These are phyloP conservation scores for Agrypnia vestita DNA, from an alignment of 1,140 invertebrate species.

Conservation along the genomic window DNA sequence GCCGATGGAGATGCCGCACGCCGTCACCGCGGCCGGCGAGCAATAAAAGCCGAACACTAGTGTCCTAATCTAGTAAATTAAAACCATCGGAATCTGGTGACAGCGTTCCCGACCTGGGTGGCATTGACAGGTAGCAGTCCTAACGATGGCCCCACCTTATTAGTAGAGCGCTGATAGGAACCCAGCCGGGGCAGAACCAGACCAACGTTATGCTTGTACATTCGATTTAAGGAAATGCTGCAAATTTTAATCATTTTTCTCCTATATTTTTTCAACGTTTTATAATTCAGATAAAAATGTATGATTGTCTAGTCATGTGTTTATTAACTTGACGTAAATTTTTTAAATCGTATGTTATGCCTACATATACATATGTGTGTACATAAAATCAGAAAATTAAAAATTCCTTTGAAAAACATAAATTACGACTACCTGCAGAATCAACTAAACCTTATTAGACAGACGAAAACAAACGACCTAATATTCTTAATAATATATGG, in stretches of 20 bases:
- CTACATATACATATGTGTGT: too few species aligned
- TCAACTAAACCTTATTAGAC: too few species aligned
- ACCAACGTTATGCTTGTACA: too few species aligned
- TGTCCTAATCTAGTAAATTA: slow-evolving; percentile 58
- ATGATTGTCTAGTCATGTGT: too few species aligned
- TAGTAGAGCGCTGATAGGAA: slow-evolving; percentile 53
- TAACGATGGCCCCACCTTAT: slow-evolving; percentile 45
- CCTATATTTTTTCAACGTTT: neutral
- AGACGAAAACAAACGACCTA: too few species aligned
- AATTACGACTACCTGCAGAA: too few species aligned
- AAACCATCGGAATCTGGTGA: slow-evolving; percentile 57
- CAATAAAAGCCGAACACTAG: slow-evolving; percentile 54
- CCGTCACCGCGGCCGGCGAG: neutral
- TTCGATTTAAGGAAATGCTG: neutral
- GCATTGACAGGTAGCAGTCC: slow-evolving; percentile 57
- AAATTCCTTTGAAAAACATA: too few species aligned
- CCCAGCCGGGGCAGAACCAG: neutral
- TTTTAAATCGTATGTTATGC: neutral
- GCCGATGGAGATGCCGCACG: too few species aligned
- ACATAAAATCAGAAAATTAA: too few species aligned
- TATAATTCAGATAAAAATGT: neutral
- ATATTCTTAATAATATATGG: too few species aligned
- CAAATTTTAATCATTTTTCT: neutral
- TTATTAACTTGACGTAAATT: too few species aligned
- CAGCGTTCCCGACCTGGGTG: slow-evolving; percentile 59